Evolutionary conservation across 1,140 invertebrate species (phyloP).

Genomic region (Spodoptera frugiperda): DNA sequence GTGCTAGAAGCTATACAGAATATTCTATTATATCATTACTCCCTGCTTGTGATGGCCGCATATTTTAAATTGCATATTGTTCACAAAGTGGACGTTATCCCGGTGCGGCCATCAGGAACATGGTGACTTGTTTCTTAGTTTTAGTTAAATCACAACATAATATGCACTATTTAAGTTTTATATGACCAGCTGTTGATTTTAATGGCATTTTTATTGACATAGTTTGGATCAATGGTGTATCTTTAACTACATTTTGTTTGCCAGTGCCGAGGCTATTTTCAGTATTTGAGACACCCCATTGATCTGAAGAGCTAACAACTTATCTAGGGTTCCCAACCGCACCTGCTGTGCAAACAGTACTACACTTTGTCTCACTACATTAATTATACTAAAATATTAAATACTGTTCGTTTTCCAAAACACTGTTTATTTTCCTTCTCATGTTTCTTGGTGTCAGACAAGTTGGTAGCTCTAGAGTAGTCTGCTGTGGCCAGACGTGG

Average conservation of each 20-base stretch:
- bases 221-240: constrained; percentile 47
- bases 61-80: constrained; percentile 39
- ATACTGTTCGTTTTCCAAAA: too few species aligned
- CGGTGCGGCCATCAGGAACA: constrained; percentile 58
- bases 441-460: too few species aligned
- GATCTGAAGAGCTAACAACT: constrained; percentile 43
- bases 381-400: too few species aligned
- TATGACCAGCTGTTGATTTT: constrained; percentile 67
- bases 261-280: constrained; percentile 63
- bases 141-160: constrained; percentile 73
- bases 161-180: constrained; percentile 79
- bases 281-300: constrained; percentile 56
- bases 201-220: constrained; percentile 48
- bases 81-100: constrained; percentile 67
- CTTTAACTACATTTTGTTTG: constrained; percentile 47
- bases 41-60: constrained; percentile 51
- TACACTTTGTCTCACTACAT: too few species aligned
- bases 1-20: constrained; percentile 44
- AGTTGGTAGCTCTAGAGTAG: too few species aligned
- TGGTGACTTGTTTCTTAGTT: constrained; percentile 63
- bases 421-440: too few species aligned
- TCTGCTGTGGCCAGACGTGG: constrained; percentile 40
- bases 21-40: constrained; percentile 37
- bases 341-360: too few species aligned
- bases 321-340: too few species aligned